Conservation (phyloP, 2,888 invertebrate species). For the Cantharis rufa region DNA sequence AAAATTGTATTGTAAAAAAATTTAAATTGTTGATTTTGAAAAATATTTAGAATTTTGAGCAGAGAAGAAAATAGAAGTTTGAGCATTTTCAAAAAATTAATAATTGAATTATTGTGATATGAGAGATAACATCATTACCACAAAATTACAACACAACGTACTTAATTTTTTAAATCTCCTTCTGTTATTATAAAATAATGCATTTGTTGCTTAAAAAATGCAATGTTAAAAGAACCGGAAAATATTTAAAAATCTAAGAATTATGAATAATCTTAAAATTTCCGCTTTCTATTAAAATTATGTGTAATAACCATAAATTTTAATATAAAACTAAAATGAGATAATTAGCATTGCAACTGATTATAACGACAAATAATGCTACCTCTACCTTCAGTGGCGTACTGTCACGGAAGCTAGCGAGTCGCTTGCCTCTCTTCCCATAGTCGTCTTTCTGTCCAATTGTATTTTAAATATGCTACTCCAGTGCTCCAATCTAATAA, state of each 20-base stretch:
- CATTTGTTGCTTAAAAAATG: neutral
- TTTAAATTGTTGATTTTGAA: too few species aligned
- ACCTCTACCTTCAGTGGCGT: too few species aligned
- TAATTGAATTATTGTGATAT: neutral
- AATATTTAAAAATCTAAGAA: neutral
- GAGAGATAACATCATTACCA: neutral
- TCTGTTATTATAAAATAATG: neutral
- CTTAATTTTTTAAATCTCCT: neutral
- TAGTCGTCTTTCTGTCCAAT: too few species aligned
- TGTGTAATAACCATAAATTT: neutral
- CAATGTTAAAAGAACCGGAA: neutral
- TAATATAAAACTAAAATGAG: neutral
- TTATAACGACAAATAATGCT: too few species aligned
- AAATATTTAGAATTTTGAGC: too few species aligned
- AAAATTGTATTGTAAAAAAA: too few species aligned
- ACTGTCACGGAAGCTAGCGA: too few species aligned
- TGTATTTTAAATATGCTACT: too few species aligned
- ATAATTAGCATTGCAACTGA: neutral
- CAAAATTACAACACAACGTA: neutral
- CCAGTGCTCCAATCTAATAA: too few species aligned
- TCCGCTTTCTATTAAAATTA: neutral
- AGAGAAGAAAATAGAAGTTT: too few species aligned
- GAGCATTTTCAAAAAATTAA: neutral
- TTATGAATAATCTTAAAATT: neutral
- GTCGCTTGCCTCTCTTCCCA: too few species aligned